phyloP scores from a whole-genome alignment of 2,888 invertebrate genomes.

The Scaptomyza parva region DNA sequence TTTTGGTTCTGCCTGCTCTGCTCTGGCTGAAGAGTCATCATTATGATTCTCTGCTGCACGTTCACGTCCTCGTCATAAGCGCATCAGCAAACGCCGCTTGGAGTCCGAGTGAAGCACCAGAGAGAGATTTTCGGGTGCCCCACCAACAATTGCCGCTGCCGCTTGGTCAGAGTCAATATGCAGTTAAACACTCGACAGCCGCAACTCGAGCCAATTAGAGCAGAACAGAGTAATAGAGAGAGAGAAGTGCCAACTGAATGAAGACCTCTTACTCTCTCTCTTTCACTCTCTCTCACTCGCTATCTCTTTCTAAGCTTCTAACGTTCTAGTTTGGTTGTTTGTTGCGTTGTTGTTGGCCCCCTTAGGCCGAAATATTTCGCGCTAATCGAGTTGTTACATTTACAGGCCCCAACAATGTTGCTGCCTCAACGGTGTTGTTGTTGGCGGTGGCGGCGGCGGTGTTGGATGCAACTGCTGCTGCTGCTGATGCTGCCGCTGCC shows the following conservation, averaged over 20 bases:
- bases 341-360: slow-evolving; percentile 24
- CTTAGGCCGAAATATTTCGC: slow-evolving; percentile 64
- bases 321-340: slow-evolving; percentile 65
- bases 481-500: slow-evolving; percentile 53
- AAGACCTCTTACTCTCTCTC: slow-evolving; percentile 18
- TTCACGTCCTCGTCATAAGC: slow-evolving; percentile 57
- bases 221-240: slow-evolving; percentile 14
- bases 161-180: slow-evolving; percentile 57
- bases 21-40: slow-evolving; percentile 43
- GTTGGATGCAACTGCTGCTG: slow-evolving; percentile 29
- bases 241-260: slow-evolving; percentile 61
- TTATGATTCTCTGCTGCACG: slow-evolving; percentile 33
- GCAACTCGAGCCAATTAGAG: slow-evolving; percentile 65
- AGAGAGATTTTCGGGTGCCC: not conserved
- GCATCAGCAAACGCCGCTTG: slow-evolving; percentile 57
- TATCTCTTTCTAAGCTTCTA: slow-evolving; percentile 35
- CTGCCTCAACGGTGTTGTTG: slow-evolving; percentile 12
- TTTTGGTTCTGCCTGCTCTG: slow-evolving; percentile 38
- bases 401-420: slow-evolving; percentile 56
- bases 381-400: slow-evolving; percentile 81
- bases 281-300: not conserved
- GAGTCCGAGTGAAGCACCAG: slow-evolving; percentile 7
- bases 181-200: slow-evolving; percentile 62
- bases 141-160: too few relatives aligned
- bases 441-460: slow-evolving; percentile 16